Evolutionary conservation across 2,797 vertebrate species (phyloP).

Genomic region (Tympanoctomys barrerae): DNA sequence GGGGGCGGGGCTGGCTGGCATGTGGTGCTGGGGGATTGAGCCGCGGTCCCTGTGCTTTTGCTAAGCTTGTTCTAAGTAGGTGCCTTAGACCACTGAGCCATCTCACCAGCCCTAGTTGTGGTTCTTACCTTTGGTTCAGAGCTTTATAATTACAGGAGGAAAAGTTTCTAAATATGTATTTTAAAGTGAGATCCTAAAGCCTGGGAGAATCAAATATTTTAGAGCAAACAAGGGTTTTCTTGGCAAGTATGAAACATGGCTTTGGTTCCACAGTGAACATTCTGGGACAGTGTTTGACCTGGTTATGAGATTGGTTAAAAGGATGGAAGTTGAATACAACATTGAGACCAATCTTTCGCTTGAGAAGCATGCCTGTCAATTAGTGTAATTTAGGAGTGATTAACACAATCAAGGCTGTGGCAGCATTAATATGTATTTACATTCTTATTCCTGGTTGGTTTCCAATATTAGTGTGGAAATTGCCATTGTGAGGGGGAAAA

Average conservation of each 20-base stretch:
- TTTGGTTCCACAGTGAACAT: slow-evolving; percentile 21
- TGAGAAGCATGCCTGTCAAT: slow-evolving; percentile 38
- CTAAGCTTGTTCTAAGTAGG: too few species aligned
- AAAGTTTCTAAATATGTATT: slow-evolving; percentile 52
- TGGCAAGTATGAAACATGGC: slow-evolving; percentile 25
- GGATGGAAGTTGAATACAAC: background rate
- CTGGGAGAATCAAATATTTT: slow-evolving; percentile 40
- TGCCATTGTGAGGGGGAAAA: slow-evolving; percentile 74
- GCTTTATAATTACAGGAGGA: slow-evolving; percentile 58
- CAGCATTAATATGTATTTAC: slow-evolving; percentile 13
- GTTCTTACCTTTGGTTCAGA: slow-evolving; percentile 64
- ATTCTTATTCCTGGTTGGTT: slow-evolving; percentile 67
- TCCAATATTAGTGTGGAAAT: slow-evolving; percentile 79
- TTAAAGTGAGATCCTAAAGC: slow-evolving; percentile 15
- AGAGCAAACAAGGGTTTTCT: background rate
- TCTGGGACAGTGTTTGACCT: slow-evolving; percentile 15
- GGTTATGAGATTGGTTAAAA: slow-evolving; percentile 21
- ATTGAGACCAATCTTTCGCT: slow-evolving; percentile 39
- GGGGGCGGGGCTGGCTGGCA: too few species aligned
- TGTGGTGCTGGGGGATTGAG: too few species aligned
- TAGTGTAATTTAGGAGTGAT: slow-evolving; percentile 34
- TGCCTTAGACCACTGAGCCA: too few species aligned
- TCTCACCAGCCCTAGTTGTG: background rate
- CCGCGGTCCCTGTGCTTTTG: too few species aligned
- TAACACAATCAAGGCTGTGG: slow-evolving; percentile 49